A percentile compares a stretch with the other conserved stretches of the same genome.
Conservation (phyloP, 2,888 invertebrate genomes). For the Cephus runcator region DNA sequence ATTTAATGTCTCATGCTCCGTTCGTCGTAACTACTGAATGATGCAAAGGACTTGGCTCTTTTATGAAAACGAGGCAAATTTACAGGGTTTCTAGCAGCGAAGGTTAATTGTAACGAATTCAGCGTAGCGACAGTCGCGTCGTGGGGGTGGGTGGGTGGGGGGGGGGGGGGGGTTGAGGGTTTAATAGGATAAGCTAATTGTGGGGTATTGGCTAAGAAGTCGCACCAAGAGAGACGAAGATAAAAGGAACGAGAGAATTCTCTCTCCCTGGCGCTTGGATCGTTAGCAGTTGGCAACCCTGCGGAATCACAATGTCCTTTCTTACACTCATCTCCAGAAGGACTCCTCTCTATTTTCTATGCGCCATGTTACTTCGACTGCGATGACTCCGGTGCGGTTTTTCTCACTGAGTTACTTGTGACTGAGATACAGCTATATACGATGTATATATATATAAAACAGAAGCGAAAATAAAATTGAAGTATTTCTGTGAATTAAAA, state of each 20-base stretch:
- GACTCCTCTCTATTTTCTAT: conserved; percentile 47
- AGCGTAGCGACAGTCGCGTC: conserved; percentile 41
- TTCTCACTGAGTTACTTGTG: background rate
- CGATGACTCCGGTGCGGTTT: background rate
- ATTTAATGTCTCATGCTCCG: background rate
- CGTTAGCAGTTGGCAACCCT: conserved; percentile 62
- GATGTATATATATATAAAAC: too few species aligned
- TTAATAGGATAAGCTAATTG: conserved; percentile 67
- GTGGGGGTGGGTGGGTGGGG: background rate
- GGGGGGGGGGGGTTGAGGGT: conserved; percentile 48
- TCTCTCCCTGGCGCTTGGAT: conserved; percentile 49
- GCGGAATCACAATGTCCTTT: conserved; percentile 64
- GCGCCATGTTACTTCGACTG: conserved; percentile 41
- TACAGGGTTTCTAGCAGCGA: conserved; percentile 8
- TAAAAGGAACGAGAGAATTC: conserved; percentile 23
- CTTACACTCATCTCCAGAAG: conserved; percentile 44
- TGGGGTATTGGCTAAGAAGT: conserved; percentile 65
- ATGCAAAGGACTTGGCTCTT: background rate
- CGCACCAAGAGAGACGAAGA: conserved; percentile 38
- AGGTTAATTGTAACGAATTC: conserved; percentile 63
- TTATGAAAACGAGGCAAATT: background rate
- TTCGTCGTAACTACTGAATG: background rate
- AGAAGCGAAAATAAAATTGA: background rate
- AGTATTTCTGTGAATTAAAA: background rate
- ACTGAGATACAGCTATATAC: background rate